Percentiles rank a stretch among this genome's conserved stretches.
phyloP scores from a whole-genome alignment of 2,797 vertebrate genomes.

The Lagodon rhomboides region DNA sequence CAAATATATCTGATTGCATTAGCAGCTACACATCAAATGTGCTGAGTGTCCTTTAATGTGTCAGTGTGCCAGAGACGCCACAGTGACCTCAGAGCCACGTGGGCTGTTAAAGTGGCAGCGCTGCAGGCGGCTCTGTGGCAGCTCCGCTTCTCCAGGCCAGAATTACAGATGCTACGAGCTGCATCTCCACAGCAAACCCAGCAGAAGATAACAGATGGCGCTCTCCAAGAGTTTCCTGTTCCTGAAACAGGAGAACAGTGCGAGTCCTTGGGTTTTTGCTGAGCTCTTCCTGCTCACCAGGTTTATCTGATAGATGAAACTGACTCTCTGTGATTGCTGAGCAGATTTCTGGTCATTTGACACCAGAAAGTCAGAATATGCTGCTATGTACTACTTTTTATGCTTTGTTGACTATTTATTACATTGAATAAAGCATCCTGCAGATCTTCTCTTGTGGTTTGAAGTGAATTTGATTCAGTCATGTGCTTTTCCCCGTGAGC shows the following conservation, averaged over 20 bases:
- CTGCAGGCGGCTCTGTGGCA: conserved; percentile 24
- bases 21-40: conserved; percentile 4
- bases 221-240: conserved; percentile 55
- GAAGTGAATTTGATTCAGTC: neutral
- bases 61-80: conserved; percentile 37
- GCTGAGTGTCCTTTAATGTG: conserved; percentile 43
- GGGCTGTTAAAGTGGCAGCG: conserved; percentile 37
- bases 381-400: neutral
- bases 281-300: conserved; percentile 47
- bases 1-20: conserved; percentile 6
- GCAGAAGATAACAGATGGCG: conserved; percentile 57
- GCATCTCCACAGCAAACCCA: conserved; percentile 42
- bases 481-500: neutral
- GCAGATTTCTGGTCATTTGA: neutral
- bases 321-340: conserved; percentile 2
- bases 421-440: neutral
- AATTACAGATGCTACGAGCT: conserved; percentile 47
- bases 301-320: conserved; percentile 22
- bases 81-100: conserved; percentile 69
- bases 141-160: conserved; percentile 33
- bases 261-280: conserved; percentile 23
- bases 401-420: neutral
- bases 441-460: neutral
- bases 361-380: too few species aligned
- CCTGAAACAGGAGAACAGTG: conserved; percentile 34